Percentiles rank a stretch among this genome's conserved stretches.
These are phyloP conservation scores for Rhabdornis inornatus DNA, from an alignment of 2,113 vertebrate species.

Conservation along the genomic window DNA sequence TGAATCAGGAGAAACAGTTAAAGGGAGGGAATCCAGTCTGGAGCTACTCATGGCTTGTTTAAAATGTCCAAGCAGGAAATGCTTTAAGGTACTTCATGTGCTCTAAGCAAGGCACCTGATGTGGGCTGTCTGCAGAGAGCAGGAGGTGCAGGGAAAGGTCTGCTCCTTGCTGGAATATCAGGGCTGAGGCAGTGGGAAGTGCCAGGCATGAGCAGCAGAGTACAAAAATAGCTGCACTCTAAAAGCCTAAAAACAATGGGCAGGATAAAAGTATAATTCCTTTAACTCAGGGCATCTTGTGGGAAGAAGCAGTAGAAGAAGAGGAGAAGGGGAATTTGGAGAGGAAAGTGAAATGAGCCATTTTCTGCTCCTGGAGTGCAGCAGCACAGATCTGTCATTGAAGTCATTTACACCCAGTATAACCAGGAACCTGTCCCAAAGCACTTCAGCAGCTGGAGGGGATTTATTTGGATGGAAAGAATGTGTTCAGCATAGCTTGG, in stretches of 20 bases:
- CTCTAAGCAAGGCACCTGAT: too few relatives aligned
- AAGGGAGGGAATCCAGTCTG: not conserved
- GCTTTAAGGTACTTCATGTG: not conserved
- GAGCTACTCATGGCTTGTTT: not conserved
- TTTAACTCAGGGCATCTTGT: not conserved
- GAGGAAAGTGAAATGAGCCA: not conserved
- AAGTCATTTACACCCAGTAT: not conserved
- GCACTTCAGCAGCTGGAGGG: constrained; percentile 48
- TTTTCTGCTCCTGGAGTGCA: not conserved
- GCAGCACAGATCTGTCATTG: not conserved
- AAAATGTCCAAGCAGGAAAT: not conserved
- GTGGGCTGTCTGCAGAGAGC: not conserved
- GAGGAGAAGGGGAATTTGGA: not conserved
- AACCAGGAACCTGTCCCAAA: not conserved
- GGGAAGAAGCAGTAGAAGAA: not conserved
- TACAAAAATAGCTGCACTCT: not conserved
- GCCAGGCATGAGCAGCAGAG: not conserved
- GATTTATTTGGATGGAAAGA: constrained; percentile 58
- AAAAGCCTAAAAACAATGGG: not conserved
- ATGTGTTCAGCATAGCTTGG: constrained; percentile 23
- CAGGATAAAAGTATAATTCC: not conserved
- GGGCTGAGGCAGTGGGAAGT: not conserved
- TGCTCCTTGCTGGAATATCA: not conserved
- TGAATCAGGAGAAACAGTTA: not conserved
- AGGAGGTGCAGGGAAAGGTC: not conserved